Conservation (phyloP, 2,113 vertebrate species). For the Paradisaea rubra region DNA sequence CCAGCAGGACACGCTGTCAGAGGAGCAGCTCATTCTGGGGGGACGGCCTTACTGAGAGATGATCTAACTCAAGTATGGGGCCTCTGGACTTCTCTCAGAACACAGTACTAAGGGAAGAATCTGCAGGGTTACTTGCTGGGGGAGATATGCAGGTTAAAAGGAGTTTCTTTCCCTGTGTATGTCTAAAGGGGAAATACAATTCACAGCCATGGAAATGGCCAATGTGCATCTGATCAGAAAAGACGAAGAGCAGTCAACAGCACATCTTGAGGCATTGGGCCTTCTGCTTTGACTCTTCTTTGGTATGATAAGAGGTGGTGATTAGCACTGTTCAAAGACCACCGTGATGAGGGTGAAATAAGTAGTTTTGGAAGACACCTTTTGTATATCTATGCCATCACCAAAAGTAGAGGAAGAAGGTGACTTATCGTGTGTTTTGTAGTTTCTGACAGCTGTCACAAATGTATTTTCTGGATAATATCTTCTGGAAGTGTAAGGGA, state of each 20-base stretch:
- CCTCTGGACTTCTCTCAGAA: not conserved
- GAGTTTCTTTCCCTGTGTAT: not conserved
- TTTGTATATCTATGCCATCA: not conserved
- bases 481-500: not conserved
- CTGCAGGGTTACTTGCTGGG: not conserved
- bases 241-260: not conserved
- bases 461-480: not conserved
- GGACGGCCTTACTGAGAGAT: not conserved
- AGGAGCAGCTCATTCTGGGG: not conserved
- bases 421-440: not conserved
- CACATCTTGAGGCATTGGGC: not conserved
- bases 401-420: not conserved
- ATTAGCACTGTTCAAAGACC: not conserved
- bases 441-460: not conserved
- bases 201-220: not conserved
- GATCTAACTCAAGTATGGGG: not conserved
- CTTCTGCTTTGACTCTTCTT: not conserved
- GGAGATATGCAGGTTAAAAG: not conserved
- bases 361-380: not conserved
- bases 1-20: not conserved
- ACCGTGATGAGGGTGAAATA: not conserved
- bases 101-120: not conserved
- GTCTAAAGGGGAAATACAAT: not conserved
- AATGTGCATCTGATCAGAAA: not conserved
- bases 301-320: not conserved